Conservation (phyloP, 1,140 invertebrate species). For the Trypoxylus dichotomus region DNA sequence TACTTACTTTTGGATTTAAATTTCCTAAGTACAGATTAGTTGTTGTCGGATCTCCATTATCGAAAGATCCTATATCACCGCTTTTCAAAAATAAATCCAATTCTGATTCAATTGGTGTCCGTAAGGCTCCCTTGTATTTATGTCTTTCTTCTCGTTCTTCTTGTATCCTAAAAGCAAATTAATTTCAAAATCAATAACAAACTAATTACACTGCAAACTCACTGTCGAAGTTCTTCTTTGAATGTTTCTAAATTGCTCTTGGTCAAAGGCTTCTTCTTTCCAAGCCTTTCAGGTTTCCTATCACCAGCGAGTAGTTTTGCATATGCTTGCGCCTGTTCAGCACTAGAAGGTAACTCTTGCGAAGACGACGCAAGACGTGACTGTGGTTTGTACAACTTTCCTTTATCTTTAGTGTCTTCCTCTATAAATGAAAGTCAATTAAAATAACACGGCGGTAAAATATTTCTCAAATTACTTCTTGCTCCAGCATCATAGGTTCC, state of each 20-base stretch:
- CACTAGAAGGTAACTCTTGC: slow-evolving; percentile 54
- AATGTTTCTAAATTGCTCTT: slow-evolving; percentile 90
- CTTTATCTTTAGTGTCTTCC: slow-evolving; percentile 87
- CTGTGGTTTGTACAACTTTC: slow-evolving; percentile 91
- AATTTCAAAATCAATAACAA: slow-evolving; percentile 22
- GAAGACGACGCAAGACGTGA: slow-evolving; percentile 68
- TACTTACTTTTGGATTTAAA: slow-evolving; percentile 87
- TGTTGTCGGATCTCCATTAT: slow-evolving; percentile 93
- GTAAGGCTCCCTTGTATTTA: slow-evolving; percentile 75
- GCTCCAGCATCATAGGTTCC: slow-evolving; percentile 94
- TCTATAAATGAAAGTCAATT: slow-evolving; percentile 56
- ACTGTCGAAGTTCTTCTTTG: slow-evolving; percentile 50
- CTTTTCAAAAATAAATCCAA: slow-evolving; percentile 52
- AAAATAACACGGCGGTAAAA: not conserved
- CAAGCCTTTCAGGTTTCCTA: slow-evolving; percentile 65
- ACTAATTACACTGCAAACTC: slow-evolving; percentile 35
- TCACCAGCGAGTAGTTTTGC: slow-evolving; percentile 67
- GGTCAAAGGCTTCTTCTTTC: slow-evolving; percentile 80
- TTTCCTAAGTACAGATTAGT: slow-evolving; percentile 98
- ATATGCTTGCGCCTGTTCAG: slow-evolving; percentile 69
- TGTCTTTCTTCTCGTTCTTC: slow-evolving; percentile 96
- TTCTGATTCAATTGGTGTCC: slow-evolving; percentile 49
- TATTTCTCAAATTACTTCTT: slow-evolving; percentile 66
- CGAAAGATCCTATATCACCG: slow-evolving; percentile 63
- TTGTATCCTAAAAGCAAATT: slow-evolving; percentile 61